Base-by-base conservation (phyloP, 2,888 invertebrate species). In the Campopleginae sp. region DNA sequence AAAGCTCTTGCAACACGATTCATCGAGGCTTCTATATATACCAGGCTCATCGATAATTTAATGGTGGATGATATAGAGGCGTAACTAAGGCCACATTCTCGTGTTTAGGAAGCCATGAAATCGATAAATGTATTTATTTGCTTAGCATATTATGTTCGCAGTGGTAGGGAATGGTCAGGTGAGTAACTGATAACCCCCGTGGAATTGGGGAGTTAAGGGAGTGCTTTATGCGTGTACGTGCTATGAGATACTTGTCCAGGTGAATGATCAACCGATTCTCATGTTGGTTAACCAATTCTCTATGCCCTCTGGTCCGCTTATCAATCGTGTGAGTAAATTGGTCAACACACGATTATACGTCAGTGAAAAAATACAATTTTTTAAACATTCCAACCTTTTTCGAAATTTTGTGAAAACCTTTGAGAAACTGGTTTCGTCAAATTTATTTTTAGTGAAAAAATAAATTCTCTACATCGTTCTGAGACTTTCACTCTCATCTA, bases 261-360 rank as follows among this genome's bases (percentile, higher is more conserved):
- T 85, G 88, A 87, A 89, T 89, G 89, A 87, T 88, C 88, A 89
- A 89, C 88, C 88, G 85, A 77, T 84, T 84, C 88, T 88, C 86
- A 84, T 86, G 87, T 82, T 81, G 85, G 82, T 85, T 86, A 81
- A 86, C 88, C 88, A 86, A 89, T 88, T 86, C 88, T 80, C 74
- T 71, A 42, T 44, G 27, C 71, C 44, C 74, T 61, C 31, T 17
- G 33, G 58, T 54, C 23, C 38, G 12, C 33, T 44, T 44, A 44
- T 68, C 44, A 27, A 17, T 38, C 19, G 27, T 27, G 27, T 44
- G 17, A 68, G 23, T 23, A 23, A 44, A 44, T 27, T 44, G n/a
- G 6, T 68, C 14, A 0, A 17, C 42, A 46, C n/a, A n/a, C 38
- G 23, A 68, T 12, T 46, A 3, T 14, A 44, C 12, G 68, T 44